Percentiles rank a stretch among this genome's conserved stretches.
Conservation (phyloP, 1,140 invertebrate species). For the Pseudomyrmex concolor region DNA sequence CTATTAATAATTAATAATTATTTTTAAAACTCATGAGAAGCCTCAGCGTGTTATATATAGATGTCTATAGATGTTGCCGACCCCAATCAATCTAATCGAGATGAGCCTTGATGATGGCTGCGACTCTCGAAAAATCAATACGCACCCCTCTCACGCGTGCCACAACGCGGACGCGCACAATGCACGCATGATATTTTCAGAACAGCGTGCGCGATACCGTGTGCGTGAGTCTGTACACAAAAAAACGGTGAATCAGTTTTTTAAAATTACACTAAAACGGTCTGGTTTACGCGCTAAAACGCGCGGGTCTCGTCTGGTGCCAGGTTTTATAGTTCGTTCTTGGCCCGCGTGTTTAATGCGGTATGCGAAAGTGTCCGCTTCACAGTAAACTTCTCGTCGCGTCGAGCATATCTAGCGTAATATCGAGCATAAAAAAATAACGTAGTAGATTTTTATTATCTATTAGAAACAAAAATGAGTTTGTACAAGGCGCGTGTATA, state of each 20-base stretch:
- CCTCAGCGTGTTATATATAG: no score
- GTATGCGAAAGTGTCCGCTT: background rate
- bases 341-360: background rate
- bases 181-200: conserved; percentile 21
- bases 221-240: background rate
- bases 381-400: background rate
- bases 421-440: background rate
- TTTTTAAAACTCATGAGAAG: no score
- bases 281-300: background rate
- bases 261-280: no score
- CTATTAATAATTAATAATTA: no score
- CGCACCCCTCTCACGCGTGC: conserved; percentile 14
- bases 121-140: conserved; percentile 57
- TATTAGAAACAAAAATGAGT: no score
- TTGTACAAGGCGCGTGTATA: background rate
- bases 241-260: conserved; percentile 4
- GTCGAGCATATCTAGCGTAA: background rate
- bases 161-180: background rate
- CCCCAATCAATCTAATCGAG: conserved; percentile 70
- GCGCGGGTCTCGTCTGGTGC: background rate
- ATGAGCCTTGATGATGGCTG: conserved; percentile 42
- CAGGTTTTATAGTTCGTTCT: background rate
- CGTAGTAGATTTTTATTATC: background rate
- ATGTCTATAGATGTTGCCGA: background rate
- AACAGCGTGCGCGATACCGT: conserved; percentile 15